Percentiles rank a stretch among this genome's conserved stretches.
Evolutionary conservation across 2,797 vertebrate genomes (phyloP).

Genomic region (Rhynchotus rufescens): DNA sequence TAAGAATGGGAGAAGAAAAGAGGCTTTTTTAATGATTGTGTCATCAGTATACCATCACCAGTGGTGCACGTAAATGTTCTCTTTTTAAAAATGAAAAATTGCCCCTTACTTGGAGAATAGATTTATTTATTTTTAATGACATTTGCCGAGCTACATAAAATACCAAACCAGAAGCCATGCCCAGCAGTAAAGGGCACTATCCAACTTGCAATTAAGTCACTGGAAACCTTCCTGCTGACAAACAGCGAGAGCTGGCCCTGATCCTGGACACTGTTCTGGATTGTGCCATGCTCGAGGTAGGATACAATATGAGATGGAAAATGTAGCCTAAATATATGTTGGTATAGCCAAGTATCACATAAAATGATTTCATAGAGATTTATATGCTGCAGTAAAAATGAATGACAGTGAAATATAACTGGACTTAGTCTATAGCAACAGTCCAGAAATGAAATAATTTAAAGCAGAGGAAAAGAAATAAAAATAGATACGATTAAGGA

Average conservation of each 20-base stretch:
- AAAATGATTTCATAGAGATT: background rate
- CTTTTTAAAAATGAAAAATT: background rate
- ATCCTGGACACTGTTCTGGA: background rate
- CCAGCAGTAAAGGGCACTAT: background rate
- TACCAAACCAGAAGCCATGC: background rate
- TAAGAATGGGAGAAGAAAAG: background rate
- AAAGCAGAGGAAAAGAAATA: background rate
- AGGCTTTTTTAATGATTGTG: background rate
- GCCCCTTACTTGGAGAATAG: background rate
- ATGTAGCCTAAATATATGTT: background rate
- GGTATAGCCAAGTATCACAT: background rate
- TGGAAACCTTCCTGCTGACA: background rate
- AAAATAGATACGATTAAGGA: background rate
- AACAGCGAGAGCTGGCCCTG: background rate
- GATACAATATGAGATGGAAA: background rate
- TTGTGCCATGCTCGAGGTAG: background rate
- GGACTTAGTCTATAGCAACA: background rate
- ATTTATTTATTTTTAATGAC: background rate
- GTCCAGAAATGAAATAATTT: background rate
- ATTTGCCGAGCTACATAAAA: background rate
- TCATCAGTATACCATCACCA: background rate
- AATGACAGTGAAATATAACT: background rate
- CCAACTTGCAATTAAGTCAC: background rate
- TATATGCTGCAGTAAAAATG: background rate
- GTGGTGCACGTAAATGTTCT: background rate